A percentile compares a stretch with the other conserved stretches of the same genome.
Conservation (phyloP, 2,113 vertebrate genomes). For the Odocoileus virginianus region DNA sequence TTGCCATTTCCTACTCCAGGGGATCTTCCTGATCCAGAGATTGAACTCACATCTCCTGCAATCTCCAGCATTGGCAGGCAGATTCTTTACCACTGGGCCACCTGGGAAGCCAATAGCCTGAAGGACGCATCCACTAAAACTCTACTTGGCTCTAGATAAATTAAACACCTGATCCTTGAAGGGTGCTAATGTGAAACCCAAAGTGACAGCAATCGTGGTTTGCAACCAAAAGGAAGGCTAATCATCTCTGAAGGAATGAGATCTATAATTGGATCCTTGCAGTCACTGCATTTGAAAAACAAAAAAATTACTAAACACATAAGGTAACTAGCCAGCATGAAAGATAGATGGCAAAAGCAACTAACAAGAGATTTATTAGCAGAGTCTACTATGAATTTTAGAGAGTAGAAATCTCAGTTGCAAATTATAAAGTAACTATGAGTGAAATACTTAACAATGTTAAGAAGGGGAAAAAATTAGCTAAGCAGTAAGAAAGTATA, state of each 20-base stretch:
- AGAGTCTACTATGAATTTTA: neutral
- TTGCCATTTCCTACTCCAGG: neutral
- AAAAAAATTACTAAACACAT: neutral
- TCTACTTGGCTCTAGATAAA: neutral
- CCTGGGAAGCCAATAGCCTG: neutral
- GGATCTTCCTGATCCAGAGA: neutral
- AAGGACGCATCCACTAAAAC: neutral
- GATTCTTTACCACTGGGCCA: neutral
- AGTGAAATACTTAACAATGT: neutral
- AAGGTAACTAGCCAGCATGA: neutral
- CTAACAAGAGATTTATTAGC: neutral
- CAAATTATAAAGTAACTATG: neutral
- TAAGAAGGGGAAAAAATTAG: neutral
- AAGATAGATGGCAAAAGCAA: neutral
- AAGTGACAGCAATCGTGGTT: neutral
- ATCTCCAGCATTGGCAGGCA: accelerated
- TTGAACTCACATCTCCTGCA: accelerated
- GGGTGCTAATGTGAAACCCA: neutral
- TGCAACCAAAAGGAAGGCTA: neutral
- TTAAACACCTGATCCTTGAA: neutral
- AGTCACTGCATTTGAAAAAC: neutral
- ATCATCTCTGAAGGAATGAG: neutral
- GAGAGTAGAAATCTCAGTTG: neutral
- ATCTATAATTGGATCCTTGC: neutral
- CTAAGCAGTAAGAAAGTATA: neutral